These are phyloP conservation scores for Malacoraja senta DNA, from an alignment of 2,797 vertebrate species.

Conservation along the genomic window DNA sequence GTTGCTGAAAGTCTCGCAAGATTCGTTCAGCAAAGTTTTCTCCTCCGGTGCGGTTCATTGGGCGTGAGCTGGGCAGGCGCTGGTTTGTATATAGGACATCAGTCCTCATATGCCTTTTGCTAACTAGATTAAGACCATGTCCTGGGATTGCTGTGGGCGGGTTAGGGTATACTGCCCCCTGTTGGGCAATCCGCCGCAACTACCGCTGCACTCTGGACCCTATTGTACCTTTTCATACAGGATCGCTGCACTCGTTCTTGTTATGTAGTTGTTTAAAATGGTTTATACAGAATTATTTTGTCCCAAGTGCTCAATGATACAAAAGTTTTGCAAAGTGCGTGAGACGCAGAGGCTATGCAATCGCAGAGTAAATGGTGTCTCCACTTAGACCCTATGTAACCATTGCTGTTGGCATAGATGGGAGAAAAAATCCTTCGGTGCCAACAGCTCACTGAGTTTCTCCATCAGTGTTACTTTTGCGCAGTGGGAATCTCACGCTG, in stretches of 20 bases:
- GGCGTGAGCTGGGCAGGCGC: neutral
- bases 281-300: neutral
- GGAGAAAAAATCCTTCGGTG: neutral
- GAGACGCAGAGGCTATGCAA: neutral
- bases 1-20: neutral
- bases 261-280: neutral
- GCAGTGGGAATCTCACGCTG: neutral
- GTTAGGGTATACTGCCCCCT: constrained; percentile 19
- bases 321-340: neutral
- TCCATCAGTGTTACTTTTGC: no score
- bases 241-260: neutral
- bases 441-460: no score
- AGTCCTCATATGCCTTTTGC: neutral
- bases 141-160: neutral
- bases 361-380: neutral
- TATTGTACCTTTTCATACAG: neutral
- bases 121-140: neutral
- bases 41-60: neutral
- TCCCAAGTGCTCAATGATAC: no score
- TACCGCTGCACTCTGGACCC: neutral
- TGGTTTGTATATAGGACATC: no score
- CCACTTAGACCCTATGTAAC: neutral
- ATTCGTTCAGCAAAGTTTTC: neutral
- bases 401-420: neutral
- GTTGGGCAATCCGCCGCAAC: neutral